Percentiles rank a stretch among this genome's conserved stretches.
Evolutionary conservation across 2,888 invertebrate species (phyloP).

Genomic region (Papilio elwesi): DNA sequence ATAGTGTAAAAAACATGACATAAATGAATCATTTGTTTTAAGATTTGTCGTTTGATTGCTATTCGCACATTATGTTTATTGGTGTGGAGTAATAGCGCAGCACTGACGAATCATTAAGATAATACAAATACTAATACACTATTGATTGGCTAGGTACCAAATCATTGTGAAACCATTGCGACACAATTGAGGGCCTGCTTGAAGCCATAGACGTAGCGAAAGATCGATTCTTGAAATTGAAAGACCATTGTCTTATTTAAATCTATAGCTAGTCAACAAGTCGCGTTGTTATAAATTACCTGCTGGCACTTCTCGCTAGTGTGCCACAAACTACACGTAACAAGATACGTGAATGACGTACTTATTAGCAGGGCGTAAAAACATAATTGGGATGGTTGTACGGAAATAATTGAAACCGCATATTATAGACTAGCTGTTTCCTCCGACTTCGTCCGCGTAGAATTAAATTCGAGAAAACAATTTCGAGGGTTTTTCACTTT

Average conservation of each 20-base stretch:
- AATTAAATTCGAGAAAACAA: too few relatives aligned
- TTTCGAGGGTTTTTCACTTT: too few relatives aligned
- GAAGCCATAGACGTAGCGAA: background rate
- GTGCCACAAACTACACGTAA: conserved; percentile 14
- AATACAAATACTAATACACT: too few relatives aligned
- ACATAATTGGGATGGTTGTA: conserved; percentile 6
- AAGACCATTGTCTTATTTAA: background rate
- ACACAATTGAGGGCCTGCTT: too few relatives aligned
- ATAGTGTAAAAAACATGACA: conserved; percentile 13
- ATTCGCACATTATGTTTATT: too few relatives aligned
- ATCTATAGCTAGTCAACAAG: background rate
- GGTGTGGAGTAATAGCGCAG: too few relatives aligned
- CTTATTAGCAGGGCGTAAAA: conserved; percentile 3
- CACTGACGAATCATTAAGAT: too few relatives aligned
- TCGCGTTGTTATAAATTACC: conserved; percentile 1
- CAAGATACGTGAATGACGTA: conserved; percentile 4
- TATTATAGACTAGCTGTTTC: background rate
- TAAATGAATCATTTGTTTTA: background rate
- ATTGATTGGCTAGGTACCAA: too few relatives aligned
- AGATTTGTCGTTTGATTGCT: too few relatives aligned
- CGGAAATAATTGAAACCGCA: background rate
- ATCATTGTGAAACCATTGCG: too few relatives aligned
- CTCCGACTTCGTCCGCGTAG: too few relatives aligned
- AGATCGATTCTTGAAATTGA: background rate
- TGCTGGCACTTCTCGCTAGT: conserved; percentile 6